Base-by-base conservation (phyloP, 1,140 invertebrate species). In the Phocides pigmalion region DNA sequence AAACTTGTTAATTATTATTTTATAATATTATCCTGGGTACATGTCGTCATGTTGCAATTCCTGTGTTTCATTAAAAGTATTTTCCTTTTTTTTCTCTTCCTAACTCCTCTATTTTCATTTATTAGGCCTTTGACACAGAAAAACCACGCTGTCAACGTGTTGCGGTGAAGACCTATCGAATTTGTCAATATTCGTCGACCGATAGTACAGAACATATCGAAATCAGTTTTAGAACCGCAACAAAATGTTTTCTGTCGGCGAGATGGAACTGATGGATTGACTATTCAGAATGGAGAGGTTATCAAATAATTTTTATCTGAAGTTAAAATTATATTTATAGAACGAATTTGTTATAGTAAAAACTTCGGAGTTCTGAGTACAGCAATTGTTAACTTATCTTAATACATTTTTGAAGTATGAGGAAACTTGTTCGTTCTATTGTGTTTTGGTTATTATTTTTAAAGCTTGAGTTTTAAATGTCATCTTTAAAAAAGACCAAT, bases 141-240 rank as follows among this genome's bases (percentile, higher is more conserved):
- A 47, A 47, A 44, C 54, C 54, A 8, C 41, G 25, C 25, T 59
- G 54, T 47, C 54, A 47, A 68, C 63, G 46, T 39, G 68, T 61
- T 59, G 75, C 70, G 75, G 75, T 72, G 50, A 12, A 64, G 58
- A 65, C 46, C 64, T 50, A 72, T 75, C 70, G 69, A 77, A 77
- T 53, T 51, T 72, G 72, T 77, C 75, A 62, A 77, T 70, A 53
- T 49, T 22, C 22, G 49, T 63, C 50, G 35, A 42, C 20, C 37
- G 37, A 49, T 50, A 53, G 15, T 19, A 19, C 25, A 32, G 28
- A 32, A 8, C 5, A 28, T 28, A 74, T 70, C 66, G 63, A 71
- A 77, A 74, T 74, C 69, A 69, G 39, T 71, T 70, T 70, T 66
- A 17, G 9, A 28, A 77, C 74, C 74, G 67, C 74, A 70, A 62